phyloP scores from a whole-genome alignment of 1,140 invertebrate species.

The Fopius arisanus region DNA sequence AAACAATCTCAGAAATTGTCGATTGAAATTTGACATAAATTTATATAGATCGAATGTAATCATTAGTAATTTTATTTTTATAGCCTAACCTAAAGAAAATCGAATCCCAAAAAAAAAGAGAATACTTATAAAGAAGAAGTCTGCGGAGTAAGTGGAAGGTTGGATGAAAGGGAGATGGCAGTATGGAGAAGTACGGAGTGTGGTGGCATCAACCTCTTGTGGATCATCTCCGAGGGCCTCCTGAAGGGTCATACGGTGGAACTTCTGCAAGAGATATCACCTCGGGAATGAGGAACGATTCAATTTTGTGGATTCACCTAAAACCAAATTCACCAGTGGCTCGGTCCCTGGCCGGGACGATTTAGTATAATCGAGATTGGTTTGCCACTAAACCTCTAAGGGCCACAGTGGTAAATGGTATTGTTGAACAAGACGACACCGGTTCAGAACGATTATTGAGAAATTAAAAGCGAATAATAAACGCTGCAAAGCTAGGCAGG shows the following conservation, averaged over 20 bases:
- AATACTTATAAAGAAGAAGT: background rate
- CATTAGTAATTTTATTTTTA: too few relatives aligned
- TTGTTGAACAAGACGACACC: background rate
- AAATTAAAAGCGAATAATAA: background rate
- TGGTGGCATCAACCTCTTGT: background rate
- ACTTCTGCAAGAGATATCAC: too few relatives aligned
- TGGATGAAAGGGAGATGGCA: background rate
- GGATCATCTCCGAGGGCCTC: background rate
- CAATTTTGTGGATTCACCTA: conserved; percentile 17
- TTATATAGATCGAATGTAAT: too few relatives aligned
- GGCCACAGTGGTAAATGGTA: background rate
- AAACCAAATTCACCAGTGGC: conserved; percentile 16
- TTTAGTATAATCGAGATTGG: conserved; percentile 34
- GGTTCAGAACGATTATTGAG: background rate
- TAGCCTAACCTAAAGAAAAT: too few relatives aligned
- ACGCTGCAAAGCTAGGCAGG: background rate
- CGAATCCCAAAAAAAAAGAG: background rate
- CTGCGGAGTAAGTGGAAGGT: background rate
- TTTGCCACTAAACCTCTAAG: conserved; percentile 17
- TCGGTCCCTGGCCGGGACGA: background rate
- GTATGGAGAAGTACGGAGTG: background rate
- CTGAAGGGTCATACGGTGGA: background rate
- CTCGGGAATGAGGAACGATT: conserved; percentile 12
- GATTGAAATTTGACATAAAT: too few relatives aligned
- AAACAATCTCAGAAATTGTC: too few relatives aligned